These are phyloP conservation scores for Babyrousa celebensis DNA, from an alignment of 2,797 vertebrate species.

Conservation along the genomic window DNA sequence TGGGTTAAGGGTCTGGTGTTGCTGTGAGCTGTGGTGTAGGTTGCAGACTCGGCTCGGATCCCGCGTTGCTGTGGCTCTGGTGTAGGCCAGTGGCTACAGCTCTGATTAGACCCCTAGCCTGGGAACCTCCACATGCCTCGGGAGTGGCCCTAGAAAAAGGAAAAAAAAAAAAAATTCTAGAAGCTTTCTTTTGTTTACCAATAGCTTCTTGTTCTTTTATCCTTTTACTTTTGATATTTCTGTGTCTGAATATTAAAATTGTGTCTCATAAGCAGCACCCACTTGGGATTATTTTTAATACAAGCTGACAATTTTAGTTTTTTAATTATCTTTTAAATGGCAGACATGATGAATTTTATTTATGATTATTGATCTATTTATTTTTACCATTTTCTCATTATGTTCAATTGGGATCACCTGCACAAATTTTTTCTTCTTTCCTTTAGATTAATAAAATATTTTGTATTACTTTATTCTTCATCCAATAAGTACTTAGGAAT, in stretches of 20 bases:
- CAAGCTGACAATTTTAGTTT: not conserved
- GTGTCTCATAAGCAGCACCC: not conserved
- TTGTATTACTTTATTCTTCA: not conserved
- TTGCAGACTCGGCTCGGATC: too few relatives aligned
- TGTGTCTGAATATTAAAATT: not conserved
- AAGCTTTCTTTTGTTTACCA: not conserved
- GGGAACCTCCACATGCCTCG: too few relatives aligned
- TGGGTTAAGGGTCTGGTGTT: too few relatives aligned
- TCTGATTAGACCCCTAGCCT: too few relatives aligned
- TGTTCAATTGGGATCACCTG: not conserved
- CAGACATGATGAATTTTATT: constrained; percentile 1
- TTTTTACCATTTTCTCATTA: not conserved
- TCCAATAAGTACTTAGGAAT: not conserved
- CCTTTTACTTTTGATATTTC: not conserved
- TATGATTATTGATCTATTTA: not conserved
- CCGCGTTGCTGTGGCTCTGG: too few relatives aligned
- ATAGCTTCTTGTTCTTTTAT: not conserved
- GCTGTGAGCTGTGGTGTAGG: too few relatives aligned
- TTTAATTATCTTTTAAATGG: constrained; percentile 13
- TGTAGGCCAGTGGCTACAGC: too few relatives aligned
- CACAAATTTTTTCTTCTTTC: not conserved
- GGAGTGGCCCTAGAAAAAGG: too few relatives aligned
- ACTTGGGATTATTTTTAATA: not conserved
- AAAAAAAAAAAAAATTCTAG: not conserved
- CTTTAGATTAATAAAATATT: not conserved